phyloP scores from a whole-genome alignment of 2,797 vertebrate species.

The Chrysocyon brachyurus region DNA sequence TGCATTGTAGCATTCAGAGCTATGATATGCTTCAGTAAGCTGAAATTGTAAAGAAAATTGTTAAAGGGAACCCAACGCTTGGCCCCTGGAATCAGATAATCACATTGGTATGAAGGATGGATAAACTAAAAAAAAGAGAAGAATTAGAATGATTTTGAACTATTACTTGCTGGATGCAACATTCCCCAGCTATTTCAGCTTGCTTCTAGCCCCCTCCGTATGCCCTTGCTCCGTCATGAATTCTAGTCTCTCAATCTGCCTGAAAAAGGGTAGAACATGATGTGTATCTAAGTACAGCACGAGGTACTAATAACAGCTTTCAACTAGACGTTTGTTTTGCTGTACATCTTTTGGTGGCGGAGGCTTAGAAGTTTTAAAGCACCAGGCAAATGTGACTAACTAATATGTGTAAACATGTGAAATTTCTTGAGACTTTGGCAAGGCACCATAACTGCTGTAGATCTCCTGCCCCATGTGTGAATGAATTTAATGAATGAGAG shows the following conservation, averaged over 20 bases:
- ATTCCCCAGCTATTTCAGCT: not conserved
- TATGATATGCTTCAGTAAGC: constrained; percentile 35
- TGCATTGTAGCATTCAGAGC: not conserved
- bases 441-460: not conserved
- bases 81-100: not conserved
- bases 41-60: constrained; percentile 49
- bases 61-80: not conserved
- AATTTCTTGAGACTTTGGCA: not conserved
- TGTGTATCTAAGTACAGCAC: not conserved
- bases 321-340: not conserved
- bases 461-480: not conserved
- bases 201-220: not conserved
- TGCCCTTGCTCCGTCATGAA: not conserved
- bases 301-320: not conserved
- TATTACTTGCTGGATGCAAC: not conserved
- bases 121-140: constrained; percentile 5
- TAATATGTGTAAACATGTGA: not conserved
- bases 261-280: not conserved
- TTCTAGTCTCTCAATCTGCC: not conserved
- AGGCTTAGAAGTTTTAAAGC: constrained; percentile 4
- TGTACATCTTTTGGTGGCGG: not conserved
- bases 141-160: constrained; percentile 11
- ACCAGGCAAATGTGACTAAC: not conserved
- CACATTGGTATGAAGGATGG: constrained; percentile 32
- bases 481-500: not conserved